These are phyloP conservation scores for Hipparchia semele DNA, from an alignment of 2,888 invertebrate genomes.

Conservation along the genomic window DNA sequence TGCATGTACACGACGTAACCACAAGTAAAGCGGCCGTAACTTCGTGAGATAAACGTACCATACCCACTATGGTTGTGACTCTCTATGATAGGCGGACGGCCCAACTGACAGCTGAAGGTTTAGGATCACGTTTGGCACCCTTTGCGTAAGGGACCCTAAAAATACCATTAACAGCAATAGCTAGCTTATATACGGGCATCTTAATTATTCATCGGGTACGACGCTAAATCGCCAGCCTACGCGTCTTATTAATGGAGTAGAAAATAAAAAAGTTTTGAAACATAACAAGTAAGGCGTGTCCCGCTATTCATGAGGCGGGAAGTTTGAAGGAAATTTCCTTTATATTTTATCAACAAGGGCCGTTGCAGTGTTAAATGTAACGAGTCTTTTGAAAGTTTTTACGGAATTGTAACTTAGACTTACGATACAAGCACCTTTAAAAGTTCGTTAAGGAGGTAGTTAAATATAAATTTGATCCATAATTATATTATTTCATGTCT, in stretches of 20 bases:
- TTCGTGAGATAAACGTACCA: no score
- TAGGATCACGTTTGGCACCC: no score
- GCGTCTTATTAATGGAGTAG: slow-evolving; percentile 70
- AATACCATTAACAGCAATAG: neutral
- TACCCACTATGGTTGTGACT: no score
- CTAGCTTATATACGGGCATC: neutral
- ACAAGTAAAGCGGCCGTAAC: no score
- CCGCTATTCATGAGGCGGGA: slow-evolving; percentile 73
- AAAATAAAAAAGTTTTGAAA: slow-evolving; percentile 75
- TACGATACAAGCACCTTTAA: neutral
- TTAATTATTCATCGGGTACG: slow-evolving; percentile 31
- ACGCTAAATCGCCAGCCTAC: slow-evolving; percentile 72
- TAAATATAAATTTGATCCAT: neutral
- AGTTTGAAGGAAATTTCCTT: slow-evolving; percentile 52
- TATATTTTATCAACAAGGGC: slow-evolving; percentile 65
- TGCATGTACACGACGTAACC: no score
- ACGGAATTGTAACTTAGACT: slow-evolving; percentile 14
- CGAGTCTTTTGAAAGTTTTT: slow-evolving; percentile 24
- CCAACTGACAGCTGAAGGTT: no score
- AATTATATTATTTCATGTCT: neutral
- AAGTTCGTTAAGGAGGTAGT: neutral
- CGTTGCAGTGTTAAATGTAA: slow-evolving; percentile 47
- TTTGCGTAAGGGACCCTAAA: no score
- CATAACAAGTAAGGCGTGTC: slow-evolving; percentile 76
- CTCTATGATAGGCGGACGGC: no score